phyloP scores from a whole-genome alignment of 2,797 vertebrate genomes.

The Enteromius anoplus region DNA sequence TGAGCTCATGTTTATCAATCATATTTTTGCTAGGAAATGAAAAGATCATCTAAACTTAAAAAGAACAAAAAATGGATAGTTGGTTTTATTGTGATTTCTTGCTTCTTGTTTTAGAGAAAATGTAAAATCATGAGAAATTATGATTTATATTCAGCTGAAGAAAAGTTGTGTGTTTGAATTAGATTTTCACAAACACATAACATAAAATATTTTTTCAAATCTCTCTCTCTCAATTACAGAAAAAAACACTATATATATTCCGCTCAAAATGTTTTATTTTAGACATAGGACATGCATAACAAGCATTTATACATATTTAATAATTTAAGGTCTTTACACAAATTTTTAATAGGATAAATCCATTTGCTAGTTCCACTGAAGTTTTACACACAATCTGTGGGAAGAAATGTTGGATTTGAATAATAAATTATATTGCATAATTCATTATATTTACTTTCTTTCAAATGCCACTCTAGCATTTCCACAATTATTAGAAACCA shows the following conservation, averaged over 20 bases:
- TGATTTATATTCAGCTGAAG: too few species aligned
- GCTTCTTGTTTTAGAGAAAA: background rate
- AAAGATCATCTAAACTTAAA: background rate
- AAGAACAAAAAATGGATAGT: background rate
- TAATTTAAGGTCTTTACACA: background rate
- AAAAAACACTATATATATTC: background rate
- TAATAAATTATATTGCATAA: background rate
- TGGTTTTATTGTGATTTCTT: background rate
- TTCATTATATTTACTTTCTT: background rate
- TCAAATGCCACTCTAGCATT: background rate
- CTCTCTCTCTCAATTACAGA: background rate
- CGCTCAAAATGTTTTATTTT: background rate
- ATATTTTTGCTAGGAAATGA: background rate
- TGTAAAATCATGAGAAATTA: background rate
- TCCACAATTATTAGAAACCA: background rate
- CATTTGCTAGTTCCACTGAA: background rate
- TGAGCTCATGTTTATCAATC: background rate
- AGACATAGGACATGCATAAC: background rate
- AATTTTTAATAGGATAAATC: background rate
- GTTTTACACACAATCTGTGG: background rate
- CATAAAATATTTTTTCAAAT: background rate
- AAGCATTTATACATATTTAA: background rate
- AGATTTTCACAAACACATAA: background rate
- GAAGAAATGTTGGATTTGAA: background rate
- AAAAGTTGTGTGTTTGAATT: conserved; percentile 1